A percentile compares a stretch with the other conserved stretches of the same genome.
Evolutionary conservation across 2,113 vertebrate genomes (phyloP).

Genomic region (Circaetus cinerascens): DNA sequence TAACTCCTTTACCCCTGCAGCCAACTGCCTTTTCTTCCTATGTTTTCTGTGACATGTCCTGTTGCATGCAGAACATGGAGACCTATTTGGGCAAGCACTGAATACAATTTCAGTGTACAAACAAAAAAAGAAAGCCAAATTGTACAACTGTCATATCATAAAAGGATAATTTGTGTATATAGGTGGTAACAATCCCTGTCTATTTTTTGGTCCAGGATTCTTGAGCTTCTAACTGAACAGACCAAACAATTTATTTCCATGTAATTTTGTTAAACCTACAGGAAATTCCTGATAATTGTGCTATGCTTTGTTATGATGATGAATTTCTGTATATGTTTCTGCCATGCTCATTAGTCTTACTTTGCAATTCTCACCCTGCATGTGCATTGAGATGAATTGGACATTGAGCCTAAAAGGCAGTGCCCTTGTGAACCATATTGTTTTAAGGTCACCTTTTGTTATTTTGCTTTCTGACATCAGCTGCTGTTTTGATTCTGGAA

Average conservation of each 20-base stretch:
- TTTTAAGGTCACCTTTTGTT: not conserved
- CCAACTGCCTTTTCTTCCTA: not conserved
- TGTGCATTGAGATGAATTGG: not conserved
- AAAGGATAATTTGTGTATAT: not conserved
- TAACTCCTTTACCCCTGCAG: not conserved
- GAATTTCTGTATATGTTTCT: constrained; percentile 34
- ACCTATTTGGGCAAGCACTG: not conserved
- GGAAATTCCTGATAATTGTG: constrained; percentile 44
- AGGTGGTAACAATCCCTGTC: not conserved
- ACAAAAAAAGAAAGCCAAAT: not conserved
- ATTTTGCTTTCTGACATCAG: not conserved
- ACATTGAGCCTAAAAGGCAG: not conserved
- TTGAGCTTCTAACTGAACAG: not conserved
- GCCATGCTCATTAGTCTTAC: constrained; percentile 30
- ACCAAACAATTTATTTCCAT: constrained; percentile 18
- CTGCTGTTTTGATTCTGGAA: not conserved
- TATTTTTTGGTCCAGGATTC: not conserved
- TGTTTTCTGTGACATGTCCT: not conserved
- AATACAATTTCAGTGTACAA: not conserved
- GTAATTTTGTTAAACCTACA: constrained; percentile 30
- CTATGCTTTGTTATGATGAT: constrained; percentile 48
- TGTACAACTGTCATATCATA: not conserved
- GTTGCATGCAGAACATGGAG: not conserved
- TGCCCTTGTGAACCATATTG: not conserved
- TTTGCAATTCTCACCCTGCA: not conserved